phyloP scores from a whole-genome alignment of 2,797 vertebrate genomes.

The Oreortyx pictus region DNA sequence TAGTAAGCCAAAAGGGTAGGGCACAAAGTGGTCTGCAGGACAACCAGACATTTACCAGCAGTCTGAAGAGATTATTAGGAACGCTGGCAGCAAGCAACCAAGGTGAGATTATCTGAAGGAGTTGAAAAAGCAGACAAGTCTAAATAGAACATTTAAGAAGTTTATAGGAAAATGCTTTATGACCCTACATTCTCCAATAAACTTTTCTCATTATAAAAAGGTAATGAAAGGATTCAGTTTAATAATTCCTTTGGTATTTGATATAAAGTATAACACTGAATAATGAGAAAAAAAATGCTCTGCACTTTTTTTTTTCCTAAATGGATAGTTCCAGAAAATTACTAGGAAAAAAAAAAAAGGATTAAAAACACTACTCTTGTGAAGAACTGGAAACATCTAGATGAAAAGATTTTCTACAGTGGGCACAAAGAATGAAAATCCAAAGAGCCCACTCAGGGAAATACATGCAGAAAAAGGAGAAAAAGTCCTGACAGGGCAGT shows the following conservation, averaged over 20 bases:
- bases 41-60: background rate
- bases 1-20: background rate
- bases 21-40: background rate
- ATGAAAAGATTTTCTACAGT: background rate
- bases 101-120: background rate
- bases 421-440: background rate
- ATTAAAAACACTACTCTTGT: background rate
- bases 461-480: fast-evolving
- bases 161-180: constrained; percentile 38
- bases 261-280: constrained; percentile 27
- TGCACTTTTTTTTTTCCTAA: background rate
- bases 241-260: constrained; percentile 32
- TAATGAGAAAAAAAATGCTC: background rate
- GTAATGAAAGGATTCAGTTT: constrained; percentile 44
- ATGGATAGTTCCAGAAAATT: background rate
- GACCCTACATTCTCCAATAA: constrained; percentile 11
- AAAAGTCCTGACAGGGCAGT: background rate
- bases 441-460: background rate
- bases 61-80: background rate
- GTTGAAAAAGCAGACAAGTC: background rate
- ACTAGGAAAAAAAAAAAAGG: background rate
- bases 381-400: background rate
- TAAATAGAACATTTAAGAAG: constrained; percentile 15
- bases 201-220: constrained; percentile 47
- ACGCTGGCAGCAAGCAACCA: background rate